Percentiles rank a stretch among this genome's conserved stretches.
These are phyloP conservation scores for Podarcis raffonei DNA, from an alignment of 2,113 vertebrate genomes.

Conservation along the genomic window DNA sequence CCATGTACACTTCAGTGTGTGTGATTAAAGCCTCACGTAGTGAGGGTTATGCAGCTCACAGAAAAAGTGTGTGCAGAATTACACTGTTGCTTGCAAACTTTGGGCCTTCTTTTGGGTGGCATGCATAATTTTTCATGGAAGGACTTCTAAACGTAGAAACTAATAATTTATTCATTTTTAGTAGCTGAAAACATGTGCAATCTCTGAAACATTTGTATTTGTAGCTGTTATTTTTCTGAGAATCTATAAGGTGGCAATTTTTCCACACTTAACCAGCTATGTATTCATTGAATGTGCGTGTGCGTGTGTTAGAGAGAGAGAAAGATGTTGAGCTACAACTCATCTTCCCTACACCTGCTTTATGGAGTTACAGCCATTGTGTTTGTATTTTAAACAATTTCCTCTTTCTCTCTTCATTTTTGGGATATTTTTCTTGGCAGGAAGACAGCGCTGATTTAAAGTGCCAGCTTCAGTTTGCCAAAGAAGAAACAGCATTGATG, in stretches of 20 bases:
- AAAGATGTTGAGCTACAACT: too few relatives aligned
- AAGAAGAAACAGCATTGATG: conserved; percentile 94
- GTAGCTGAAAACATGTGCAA: conserved; percentile 14
- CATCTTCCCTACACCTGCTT: too few relatives aligned
- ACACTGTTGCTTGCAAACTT: background rate
- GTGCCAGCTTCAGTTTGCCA: conserved; percentile 97
- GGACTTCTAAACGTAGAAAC: background rate
- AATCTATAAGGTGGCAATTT: conserved; percentile 20
- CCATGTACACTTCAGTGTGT: background rate
- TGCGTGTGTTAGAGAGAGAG: too few relatives aligned
- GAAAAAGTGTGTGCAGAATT: background rate
- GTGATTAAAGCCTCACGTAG: background rate
- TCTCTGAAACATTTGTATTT: background rate
- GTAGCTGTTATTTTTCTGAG: background rate
- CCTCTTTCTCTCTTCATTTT: conserved; percentile 2
- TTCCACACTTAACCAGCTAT: conserved; percentile 18
- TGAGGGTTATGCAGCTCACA: background rate
- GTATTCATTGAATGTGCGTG: background rate
- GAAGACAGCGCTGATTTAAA: conserved; percentile 96
- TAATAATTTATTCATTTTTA: background rate
- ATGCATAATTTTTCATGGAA: background rate
- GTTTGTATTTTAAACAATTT: background rate
- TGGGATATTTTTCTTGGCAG: conserved; percentile 73
- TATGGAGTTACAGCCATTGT: background rate
- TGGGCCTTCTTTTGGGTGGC: background rate